These are phyloP conservation scores for Periophthalmodon schlosseri DNA, from an alignment of 2,113 vertebrate genomes.

Conservation along the genomic window DNA sequence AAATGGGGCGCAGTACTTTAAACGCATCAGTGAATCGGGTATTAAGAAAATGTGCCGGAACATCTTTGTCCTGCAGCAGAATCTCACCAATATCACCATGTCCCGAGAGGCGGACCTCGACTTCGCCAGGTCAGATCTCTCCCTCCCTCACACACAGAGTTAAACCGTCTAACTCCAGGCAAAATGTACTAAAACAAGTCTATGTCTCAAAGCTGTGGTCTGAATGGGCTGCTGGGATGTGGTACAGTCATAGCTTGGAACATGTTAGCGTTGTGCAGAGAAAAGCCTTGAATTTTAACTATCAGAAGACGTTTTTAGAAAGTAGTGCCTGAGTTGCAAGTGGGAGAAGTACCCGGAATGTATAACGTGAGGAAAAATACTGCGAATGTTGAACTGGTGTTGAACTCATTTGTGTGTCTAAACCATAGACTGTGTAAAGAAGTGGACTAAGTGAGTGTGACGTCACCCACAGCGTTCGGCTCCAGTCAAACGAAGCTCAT, in stretches of 20 bases:
- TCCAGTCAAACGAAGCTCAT: no score
- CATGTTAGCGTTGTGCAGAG: not conserved
- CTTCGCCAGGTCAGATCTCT: conserved; percentile 86
- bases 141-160: not conserved
- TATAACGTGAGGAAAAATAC: no score
- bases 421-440: no score
- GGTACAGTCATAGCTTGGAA: not conserved
- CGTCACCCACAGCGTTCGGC: no score
- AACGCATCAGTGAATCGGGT: conserved; percentile 96
- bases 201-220: not conserved
- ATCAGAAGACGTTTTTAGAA: not conserved
- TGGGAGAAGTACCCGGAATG: no score
- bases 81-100: conserved; percentile 99
- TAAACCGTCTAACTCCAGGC: not conserved
- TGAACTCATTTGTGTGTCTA: no score
- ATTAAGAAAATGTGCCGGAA: conserved; percentile 99
- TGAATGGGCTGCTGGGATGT: not conserved
- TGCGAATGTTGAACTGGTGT: no score
- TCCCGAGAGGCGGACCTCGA: conserved; percentile 96
- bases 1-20: conserved; percentile 97
- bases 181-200: not conserved
- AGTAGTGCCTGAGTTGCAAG: no score
- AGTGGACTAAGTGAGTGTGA: no score
- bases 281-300: not conserved
- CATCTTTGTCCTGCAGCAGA: conserved; percentile 98